phyloP scores from a whole-genome alignment of 2,888 invertebrate species.

The Aphodius sticticus region DNA sequence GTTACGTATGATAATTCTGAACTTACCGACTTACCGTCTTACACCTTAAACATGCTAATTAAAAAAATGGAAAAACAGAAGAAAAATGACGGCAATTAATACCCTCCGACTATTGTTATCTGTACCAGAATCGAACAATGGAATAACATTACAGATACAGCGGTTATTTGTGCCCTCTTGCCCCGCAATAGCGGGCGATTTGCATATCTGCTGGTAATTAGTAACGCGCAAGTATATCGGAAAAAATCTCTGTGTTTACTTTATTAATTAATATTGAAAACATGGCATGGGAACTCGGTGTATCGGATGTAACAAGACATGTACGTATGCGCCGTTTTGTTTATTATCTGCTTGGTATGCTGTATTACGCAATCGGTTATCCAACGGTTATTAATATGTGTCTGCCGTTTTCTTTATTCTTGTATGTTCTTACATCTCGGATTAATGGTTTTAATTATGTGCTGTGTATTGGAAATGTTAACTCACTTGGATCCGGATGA shows the following conservation, averaged over 20 bases:
- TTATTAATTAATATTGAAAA: constrained; percentile 4
- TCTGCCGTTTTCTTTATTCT: not conserved
- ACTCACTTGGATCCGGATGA: not conserved
- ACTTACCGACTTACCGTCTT: constrained; percentile 24
- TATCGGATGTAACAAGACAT: not conserved
- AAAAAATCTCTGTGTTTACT: not conserved
- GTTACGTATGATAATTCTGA: constrained; percentile 21
- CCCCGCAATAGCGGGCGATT: constrained; percentile 9
- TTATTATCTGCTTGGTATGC: constrained; percentile 4
- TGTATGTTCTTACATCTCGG: not conserved
- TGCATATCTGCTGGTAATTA: constrained; percentile 13
- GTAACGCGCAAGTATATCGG: not conserved
- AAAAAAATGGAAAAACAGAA: not conserved
- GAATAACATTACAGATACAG: constrained; percentile 15
- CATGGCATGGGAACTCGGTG: not conserved
- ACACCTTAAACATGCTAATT: constrained; percentile 21
- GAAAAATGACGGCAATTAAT: constrained; percentile 23
- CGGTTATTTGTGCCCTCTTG: constrained; percentile 18
- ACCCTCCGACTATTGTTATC: constrained; percentile 5
- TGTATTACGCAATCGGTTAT: not conserved
- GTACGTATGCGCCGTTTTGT: not conserved
- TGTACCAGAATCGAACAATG: constrained; percentile 16
- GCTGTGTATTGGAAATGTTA: not conserved
- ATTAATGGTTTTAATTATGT: not conserved
- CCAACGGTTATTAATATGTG: not conserved